These are phyloP conservation scores for Limenitis camilla DNA, from an alignment of 2,888 invertebrate genomes.

Conservation along the genomic window DNA sequence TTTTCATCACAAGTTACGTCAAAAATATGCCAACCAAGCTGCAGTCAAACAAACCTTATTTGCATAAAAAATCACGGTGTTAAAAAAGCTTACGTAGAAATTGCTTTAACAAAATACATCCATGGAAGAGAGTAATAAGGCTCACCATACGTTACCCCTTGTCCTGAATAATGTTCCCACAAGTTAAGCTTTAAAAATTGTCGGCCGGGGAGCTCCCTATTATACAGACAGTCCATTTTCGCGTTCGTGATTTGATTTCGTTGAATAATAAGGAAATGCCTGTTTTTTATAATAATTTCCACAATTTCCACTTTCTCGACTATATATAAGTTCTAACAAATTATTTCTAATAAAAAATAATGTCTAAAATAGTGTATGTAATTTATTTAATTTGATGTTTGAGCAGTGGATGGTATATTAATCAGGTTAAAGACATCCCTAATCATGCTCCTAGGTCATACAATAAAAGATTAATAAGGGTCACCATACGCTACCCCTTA, in stretches of 20 bases:
- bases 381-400: too few species aligned
- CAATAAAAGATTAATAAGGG: slow-evolving; percentile 9
- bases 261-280: not conserved
- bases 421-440: too few species aligned
- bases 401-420: too few species aligned
- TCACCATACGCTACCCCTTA: slow-evolving; percentile 11
- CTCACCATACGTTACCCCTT: slow-evolving; percentile 12
- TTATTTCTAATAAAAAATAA: not conserved
- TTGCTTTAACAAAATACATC: slow-evolving; percentile 13
- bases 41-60: slow-evolving; percentile 4
- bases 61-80: slow-evolving; percentile 4
- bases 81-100: slow-evolving; percentile 3
- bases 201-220: slow-evolving; percentile 14
- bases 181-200: slow-evolving; percentile 18
- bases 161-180: slow-evolving; percentile 14
- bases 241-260: slow-evolving; percentile 13
- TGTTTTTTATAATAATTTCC: not conserved
- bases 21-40: not conserved
- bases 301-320: not conserved
- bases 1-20: not conserved
- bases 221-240: slow-evolving; percentile 14
- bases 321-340: not conserved
- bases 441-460: too few species aligned
- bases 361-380: too few species aligned
- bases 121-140: slow-evolving; percentile 10